These are phyloP conservation scores for Aeoliscus strigatus DNA, from an alignment of 2,797 vertebrate species.

Conservation along the genomic window DNA sequence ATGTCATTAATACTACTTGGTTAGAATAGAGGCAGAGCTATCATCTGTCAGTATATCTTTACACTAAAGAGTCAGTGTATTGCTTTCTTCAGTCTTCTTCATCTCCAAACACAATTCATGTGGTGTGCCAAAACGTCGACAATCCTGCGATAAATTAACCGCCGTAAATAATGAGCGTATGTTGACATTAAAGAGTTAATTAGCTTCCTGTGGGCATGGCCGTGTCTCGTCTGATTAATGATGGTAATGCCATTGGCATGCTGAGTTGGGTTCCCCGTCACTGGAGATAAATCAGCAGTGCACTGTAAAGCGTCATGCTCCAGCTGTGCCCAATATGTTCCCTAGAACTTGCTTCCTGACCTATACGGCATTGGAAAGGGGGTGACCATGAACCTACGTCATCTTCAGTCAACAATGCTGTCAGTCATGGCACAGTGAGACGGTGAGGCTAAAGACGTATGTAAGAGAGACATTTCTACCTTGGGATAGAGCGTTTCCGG, in stretches of 20 bases:
- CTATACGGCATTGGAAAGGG: conserved; percentile 29
- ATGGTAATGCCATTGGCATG: conserved; percentile 53
- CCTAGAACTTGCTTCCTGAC: conserved; percentile 46
- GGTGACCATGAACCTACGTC: conserved; percentile 19
- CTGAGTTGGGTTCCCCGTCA: conserved; percentile 57
- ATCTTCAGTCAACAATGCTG: conserved; percentile 37
- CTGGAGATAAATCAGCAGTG: conserved; percentile 65
- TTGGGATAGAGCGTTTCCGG: too few species aligned
- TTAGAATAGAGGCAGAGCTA: too few species aligned
- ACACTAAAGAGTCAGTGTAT: too few species aligned
- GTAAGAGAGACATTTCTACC: not conserved
- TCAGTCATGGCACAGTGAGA: conserved; percentile 18
- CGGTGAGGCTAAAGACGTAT: too few species aligned
- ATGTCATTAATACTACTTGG: too few species aligned
- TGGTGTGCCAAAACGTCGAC: conserved; percentile 5
- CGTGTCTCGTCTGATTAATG: conserved; percentile 70
- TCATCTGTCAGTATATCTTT: too few species aligned
- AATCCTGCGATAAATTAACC: conserved; percentile 33
- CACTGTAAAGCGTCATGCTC: conserved; percentile 42
- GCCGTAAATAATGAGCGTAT: conserved; percentile 50
- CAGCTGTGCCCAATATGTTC: conserved; percentile 62
- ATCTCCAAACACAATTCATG: conserved; percentile 2
- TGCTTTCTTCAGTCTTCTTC: too few species aligned
- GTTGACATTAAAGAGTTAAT: conserved; percentile 71
- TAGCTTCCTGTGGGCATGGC: conserved; percentile 66